Percentiles rank a stretch among this genome's conserved stretches.
These are phyloP conservation scores for Gonocerus acuteangulatus DNA, from an alignment of 2,888 invertebrate genomes.

Conservation along the genomic window DNA sequence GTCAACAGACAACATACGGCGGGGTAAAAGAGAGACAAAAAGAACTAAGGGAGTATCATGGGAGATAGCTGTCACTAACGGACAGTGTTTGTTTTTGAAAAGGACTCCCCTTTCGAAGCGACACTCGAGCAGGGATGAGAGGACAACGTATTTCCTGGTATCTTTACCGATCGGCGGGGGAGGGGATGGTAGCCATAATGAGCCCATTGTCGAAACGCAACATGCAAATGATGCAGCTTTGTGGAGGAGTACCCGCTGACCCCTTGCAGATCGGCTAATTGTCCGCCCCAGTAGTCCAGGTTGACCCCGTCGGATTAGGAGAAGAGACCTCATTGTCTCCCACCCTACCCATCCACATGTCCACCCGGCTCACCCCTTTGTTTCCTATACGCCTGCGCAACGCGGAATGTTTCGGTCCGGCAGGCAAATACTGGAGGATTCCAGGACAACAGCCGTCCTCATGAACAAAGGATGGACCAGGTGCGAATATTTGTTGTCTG, in stretches of 20 bases:
- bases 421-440: not conserved
- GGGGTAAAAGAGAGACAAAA: too few species aligned
- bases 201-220: not conserved
- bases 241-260: too few species aligned
- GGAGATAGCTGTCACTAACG: conserved; percentile 15
- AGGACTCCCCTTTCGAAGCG: not conserved
- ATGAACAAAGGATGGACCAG: too few species aligned
- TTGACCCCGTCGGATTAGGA: too few species aligned
- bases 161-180: not conserved
- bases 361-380: not conserved
- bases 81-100: conserved; percentile 22
- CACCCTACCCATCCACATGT: not conserved
- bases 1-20: too few species aligned
- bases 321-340: too few species aligned
- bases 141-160: conserved; percentile 17
- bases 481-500: too few species aligned
- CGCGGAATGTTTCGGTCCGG: not conserved
- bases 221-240: too few species aligned
- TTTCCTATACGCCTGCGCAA: not conserved
- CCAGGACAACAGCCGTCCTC: not conserved
- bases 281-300: too few species aligned
- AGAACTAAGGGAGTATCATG: not conserved
- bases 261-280: too few species aligned
- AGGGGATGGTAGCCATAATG: conserved; percentile 1
- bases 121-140: not conserved